Evolutionary conservation across 2,797 vertebrate genomes (phyloP).

Genomic region (Gephyroberyx darwinii): DNA sequence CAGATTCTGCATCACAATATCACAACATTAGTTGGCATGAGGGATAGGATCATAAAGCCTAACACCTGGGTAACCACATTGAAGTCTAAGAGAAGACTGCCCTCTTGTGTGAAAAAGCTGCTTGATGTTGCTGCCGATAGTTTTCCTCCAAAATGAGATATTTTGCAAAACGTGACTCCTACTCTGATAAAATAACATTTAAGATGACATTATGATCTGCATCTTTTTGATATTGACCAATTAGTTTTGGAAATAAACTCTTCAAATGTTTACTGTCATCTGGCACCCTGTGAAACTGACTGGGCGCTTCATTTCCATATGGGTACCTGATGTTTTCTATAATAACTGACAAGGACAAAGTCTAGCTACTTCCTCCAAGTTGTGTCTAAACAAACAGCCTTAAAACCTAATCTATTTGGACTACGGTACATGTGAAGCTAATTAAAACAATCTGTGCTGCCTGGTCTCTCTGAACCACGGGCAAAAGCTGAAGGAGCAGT

Average conservation of each 20-base stretch:
- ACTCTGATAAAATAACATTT: too few species aligned
- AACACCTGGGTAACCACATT: background rate
- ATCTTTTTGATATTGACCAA: too few species aligned
- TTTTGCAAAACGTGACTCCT: too few species aligned
- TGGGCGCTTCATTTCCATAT: background rate
- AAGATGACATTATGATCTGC: too few species aligned
- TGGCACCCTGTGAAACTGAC: background rate
- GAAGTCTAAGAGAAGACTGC: background rate
- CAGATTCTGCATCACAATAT: background rate
- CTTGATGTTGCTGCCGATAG: background rate
- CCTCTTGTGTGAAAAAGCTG: slow-evolving; percentile 13
- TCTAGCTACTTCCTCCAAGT: slow-evolving; percentile 1
- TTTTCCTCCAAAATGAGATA: background rate
- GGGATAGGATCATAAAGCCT: background rate
- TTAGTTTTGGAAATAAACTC: too few species aligned
- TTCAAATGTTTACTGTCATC: background rate
- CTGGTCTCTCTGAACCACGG: slow-evolving; percentile 32
- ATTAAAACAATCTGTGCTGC: slow-evolving; percentile 54
- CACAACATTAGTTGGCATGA: background rate
- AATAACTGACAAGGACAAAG: background rate
- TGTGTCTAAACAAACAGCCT: slow-evolving; percentile 52
- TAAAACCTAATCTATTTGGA: slow-evolving; percentile 43
- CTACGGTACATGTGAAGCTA: slow-evolving; percentile 41
- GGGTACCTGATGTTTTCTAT: slow-evolving; percentile 22
- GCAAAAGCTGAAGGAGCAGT: slow-evolving; percentile 16